Percentiles rank a stretch among this genome's conserved stretches.
Evolutionary conservation across 1,140 invertebrate species (phyloP).

Genomic region (Halesus radiatus): DNA sequence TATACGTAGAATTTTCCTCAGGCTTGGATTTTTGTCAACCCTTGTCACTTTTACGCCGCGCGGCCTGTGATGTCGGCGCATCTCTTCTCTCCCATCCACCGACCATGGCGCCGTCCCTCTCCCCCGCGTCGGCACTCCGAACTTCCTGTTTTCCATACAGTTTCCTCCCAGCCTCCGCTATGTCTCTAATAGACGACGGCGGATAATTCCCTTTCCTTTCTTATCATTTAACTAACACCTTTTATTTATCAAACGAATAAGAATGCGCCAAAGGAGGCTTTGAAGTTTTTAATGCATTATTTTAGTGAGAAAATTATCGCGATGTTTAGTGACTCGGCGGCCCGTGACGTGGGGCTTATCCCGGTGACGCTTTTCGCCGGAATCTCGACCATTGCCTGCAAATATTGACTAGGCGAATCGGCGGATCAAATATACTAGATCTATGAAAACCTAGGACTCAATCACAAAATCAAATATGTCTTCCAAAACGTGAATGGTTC

Average conservation of each 20-base stretch:
- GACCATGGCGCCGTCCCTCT: neutral
- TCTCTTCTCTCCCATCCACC: too few relatives aligned
- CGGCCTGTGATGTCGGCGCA: too few relatives aligned
- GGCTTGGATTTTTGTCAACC: conserved; percentile 12
- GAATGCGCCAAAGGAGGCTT: too few relatives aligned
- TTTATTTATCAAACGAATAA: neutral
- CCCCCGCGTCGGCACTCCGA: conserved; percentile 62
- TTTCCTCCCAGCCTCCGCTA: conserved; percentile 54
- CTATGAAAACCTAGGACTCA: conserved; percentile 34
- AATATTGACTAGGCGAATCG: conserved; percentile 21
- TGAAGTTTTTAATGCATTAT: too few relatives aligned
- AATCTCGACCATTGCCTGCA: neutral
- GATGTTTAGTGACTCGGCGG: too few relatives aligned
- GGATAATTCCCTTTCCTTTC: conserved; percentile 43
- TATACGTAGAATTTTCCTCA: neutral
- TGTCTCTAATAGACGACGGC: conserved; percentile 52
- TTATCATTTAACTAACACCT: neutral
- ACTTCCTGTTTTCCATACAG: conserved; percentile 61
- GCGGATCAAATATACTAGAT: conserved; percentile 8
- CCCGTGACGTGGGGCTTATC: neutral
- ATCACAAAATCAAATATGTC: conserved; percentile 64
- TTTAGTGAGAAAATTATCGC: too few relatives aligned
- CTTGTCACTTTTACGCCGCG: neutral
- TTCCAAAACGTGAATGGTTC: conserved; percentile 59
- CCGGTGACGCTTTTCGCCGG: neutral